Conservation (phyloP, 2,797 vertebrate genomes). For the Diceros bicornis region DNA sequence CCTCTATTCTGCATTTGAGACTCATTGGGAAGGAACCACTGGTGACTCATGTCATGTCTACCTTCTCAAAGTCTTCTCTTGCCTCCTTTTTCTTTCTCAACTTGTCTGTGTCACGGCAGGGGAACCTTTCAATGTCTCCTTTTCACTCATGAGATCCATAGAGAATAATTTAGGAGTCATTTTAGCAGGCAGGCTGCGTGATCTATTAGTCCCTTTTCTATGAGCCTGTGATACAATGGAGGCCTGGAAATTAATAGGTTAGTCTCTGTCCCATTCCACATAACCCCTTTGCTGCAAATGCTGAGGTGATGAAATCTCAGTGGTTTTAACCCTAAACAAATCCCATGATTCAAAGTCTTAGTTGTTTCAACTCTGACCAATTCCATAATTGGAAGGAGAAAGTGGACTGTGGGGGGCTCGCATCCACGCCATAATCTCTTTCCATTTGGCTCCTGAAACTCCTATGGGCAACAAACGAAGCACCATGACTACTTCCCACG, state of each 20-base stretch:
- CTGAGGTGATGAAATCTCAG: not conserved
- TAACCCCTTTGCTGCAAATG: not conserved
- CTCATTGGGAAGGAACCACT: not conserved
- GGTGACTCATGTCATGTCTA: not conserved
- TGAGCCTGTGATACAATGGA: not conserved
- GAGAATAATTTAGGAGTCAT: slow-evolving; percentile 33
- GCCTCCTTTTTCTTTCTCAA: not conserved
- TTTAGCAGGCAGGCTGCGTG: not conserved
- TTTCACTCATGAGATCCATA: slow-evolving; percentile 6
- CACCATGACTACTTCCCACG: not conserved
- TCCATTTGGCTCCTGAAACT: not conserved
- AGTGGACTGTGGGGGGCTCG: not conserved
- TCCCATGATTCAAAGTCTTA: slow-evolving; percentile 8
- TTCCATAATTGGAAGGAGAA: slow-evolving; percentile 4
- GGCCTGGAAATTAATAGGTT: slow-evolving; percentile 5
- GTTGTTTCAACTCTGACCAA: slow-evolving; percentile 8
- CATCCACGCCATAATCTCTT: not conserved
- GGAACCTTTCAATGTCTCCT: not conserved
- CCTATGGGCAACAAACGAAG: not conserved
- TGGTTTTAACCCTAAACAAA: slow-evolving; percentile 24
- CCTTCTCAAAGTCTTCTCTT: not conserved
- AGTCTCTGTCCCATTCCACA: slow-evolving; percentile 31
- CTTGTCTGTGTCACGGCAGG: not conserved
- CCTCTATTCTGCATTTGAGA: not conserved
- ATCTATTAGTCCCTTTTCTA: not conserved